phyloP scores from a whole-genome alignment of 2,888 invertebrate genomes.

The Teleiodes luculella region DNA sequence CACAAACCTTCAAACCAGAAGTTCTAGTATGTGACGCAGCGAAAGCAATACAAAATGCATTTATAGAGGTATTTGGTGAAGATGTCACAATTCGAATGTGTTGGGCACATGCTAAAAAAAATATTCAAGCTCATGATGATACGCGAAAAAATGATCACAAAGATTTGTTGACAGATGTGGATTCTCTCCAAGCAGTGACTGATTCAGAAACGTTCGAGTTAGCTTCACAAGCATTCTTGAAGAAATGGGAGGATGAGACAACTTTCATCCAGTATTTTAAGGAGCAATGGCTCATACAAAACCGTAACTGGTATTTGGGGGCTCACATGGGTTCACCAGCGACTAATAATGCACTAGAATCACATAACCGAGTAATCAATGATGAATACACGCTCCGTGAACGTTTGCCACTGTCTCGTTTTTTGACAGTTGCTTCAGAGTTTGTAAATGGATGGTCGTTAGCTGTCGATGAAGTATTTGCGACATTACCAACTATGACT shows the following conservation, averaged over 20 bases:
- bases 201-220: no score
- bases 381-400: constrained; percentile 19
- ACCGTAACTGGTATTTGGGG: constrained; percentile 21
- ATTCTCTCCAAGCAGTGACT: no score
- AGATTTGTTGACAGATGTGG: no score
- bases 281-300: constrained; percentile 17
- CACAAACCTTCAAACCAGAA: background rate
- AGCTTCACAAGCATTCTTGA: no score
- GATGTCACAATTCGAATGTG: constrained; percentile 15
- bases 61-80: constrained; percentile 18
- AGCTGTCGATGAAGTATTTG: constrained; percentile 7
- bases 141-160: no score
- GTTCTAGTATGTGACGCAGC: constrained; percentile 20
- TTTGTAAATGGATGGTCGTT: constrained; percentile 23
- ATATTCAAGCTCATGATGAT: no score
- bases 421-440: constrained; percentile 17
- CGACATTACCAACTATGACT: constrained; percentile 4
- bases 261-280: constrained; percentile 20
- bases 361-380: constrained; percentile 22
- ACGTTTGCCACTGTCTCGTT: constrained; percentile 19
- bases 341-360: constrained; percentile 24
- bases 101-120: constrained; percentile 22
- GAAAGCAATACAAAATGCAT: constrained; percentile 22
- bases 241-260: no score
- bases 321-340: constrained; percentile 17